Evolutionary conservation across 2,113 vertebrate genomes (phyloP).

Genomic region (Axis porcinus): DNA sequence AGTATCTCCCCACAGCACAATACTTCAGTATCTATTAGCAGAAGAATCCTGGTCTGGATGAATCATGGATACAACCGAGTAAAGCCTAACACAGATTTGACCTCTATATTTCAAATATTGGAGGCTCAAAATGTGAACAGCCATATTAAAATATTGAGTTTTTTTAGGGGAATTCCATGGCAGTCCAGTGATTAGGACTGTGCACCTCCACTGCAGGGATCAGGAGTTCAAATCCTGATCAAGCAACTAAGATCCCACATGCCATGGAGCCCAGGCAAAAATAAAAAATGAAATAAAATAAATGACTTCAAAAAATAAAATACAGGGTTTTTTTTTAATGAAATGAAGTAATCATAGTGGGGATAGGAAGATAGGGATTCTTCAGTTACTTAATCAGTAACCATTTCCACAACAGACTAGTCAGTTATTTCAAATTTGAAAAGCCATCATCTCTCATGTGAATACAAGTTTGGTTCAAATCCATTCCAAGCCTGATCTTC

Average conservation of each 20-base stretch:
- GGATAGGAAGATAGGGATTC: fast-evolving
- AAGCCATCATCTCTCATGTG: neutral
- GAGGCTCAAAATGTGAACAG: neutral
- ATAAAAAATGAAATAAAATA: neutral
- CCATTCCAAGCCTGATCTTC: neutral
- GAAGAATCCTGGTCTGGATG: neutral
- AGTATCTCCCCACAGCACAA: neutral
- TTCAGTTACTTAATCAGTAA: neutral
- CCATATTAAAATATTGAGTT: neutral
- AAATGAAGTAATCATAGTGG: neutral
- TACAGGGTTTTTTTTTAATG: neutral
- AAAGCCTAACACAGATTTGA: neutral
- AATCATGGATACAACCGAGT: neutral
- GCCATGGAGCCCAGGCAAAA: neutral
- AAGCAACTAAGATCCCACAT: neutral
- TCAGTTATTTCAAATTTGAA: neutral
- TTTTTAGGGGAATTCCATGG: neutral
- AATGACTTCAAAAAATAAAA: neutral
- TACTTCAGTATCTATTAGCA: neutral
- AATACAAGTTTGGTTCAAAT: neutral
- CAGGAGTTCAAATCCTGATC: neutral
- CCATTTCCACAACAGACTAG: neutral
- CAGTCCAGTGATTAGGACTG: neutral
- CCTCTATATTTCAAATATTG: neutral
- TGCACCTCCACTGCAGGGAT: neutral